Evolutionary conservation across 2,113 vertebrate genomes (phyloP).

Genomic region (Chaenocephalus aceratus): DNA sequence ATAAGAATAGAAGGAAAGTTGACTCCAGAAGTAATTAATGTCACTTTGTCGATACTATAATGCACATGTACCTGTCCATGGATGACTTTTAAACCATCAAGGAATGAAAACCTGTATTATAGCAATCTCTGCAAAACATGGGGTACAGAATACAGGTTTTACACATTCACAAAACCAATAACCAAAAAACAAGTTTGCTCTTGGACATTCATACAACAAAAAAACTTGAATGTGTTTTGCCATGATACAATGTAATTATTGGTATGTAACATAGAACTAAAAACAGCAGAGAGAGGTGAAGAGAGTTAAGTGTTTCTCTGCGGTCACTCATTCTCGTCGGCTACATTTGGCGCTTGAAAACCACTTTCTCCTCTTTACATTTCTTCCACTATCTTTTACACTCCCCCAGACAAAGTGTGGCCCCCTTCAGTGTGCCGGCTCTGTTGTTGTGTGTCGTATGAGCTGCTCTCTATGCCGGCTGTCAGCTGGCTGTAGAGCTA

Average conservation of each 20-base stretch:
- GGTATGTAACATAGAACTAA: neutral
- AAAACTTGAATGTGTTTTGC: too few relatives aligned
- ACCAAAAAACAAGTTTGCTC: neutral
- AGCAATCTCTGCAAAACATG: too few relatives aligned
- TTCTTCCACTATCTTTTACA: constrained; percentile 62
- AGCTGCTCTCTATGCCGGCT: constrained; percentile 74
- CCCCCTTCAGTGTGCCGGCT: constrained; percentile 62
- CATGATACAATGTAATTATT: neutral
- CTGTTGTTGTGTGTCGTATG: constrained; percentile 73
- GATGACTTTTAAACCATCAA: too few relatives aligned
- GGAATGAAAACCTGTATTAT: too few relatives aligned
- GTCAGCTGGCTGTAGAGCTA: constrained; percentile 83
- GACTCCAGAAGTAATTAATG: too few relatives aligned
- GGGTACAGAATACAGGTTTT: too few relatives aligned
- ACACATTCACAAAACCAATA: too few relatives aligned
- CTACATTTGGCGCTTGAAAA: constrained; percentile 37
- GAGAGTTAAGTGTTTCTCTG: constrained; percentile 25
- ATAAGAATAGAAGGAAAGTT: too few relatives aligned
- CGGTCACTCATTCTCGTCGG: constrained; percentile 1
- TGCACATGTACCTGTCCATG: too few relatives aligned
- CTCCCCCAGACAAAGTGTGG: constrained; percentile 65
- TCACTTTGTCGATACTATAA: too few relatives aligned
- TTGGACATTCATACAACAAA: neutral
- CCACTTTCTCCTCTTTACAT: constrained; percentile 59
- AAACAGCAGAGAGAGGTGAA: neutral